phyloP scores from a whole-genome alignment of 2,113 vertebrate genomes.

The Osmerus eperlanus region DNA sequence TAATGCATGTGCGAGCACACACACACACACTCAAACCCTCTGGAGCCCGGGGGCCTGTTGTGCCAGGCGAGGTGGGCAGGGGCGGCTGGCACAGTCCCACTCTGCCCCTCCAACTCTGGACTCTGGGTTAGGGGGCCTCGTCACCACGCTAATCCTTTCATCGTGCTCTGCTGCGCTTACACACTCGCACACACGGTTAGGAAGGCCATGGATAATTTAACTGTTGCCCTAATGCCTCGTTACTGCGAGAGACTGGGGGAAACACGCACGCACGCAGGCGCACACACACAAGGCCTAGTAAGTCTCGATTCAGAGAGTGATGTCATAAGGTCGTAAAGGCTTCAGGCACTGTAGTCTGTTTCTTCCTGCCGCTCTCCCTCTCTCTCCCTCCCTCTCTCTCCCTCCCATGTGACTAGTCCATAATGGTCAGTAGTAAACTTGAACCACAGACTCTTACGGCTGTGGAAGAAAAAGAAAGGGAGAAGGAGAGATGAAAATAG shows the following conservation, averaged over 20 bases:
- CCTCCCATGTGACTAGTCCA: not conserved
- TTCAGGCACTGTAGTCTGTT: not conserved
- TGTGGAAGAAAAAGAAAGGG: too few species aligned
- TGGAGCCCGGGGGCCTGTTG: too few species aligned
- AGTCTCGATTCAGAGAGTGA: not conserved
- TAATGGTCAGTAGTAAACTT: too few species aligned
- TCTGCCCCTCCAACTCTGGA: too few species aligned
- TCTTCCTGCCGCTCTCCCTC: not conserved
- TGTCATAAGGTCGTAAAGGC: constrained; percentile 3
- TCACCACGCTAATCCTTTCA: too few species aligned
- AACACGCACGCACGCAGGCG: not conserved
- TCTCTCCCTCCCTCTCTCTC: not conserved
- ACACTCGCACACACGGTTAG: not conserved
- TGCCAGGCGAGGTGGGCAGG: too few species aligned
- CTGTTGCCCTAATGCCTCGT: not conserved
- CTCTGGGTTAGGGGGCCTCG: not conserved
- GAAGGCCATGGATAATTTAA: constrained; percentile 1
- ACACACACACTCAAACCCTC: not conserved
- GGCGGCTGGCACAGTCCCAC: too few species aligned
- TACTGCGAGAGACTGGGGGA: not conserved
- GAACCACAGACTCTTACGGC: too few species aligned
- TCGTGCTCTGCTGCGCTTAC: not conserved
- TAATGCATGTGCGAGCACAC: not conserved
- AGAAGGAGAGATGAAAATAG: too few species aligned
- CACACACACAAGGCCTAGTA: not conserved